Base-by-base conservation (phyloP, 2,113 vertebrate genomes). In the Opisthocomus hoazin region DNA sequence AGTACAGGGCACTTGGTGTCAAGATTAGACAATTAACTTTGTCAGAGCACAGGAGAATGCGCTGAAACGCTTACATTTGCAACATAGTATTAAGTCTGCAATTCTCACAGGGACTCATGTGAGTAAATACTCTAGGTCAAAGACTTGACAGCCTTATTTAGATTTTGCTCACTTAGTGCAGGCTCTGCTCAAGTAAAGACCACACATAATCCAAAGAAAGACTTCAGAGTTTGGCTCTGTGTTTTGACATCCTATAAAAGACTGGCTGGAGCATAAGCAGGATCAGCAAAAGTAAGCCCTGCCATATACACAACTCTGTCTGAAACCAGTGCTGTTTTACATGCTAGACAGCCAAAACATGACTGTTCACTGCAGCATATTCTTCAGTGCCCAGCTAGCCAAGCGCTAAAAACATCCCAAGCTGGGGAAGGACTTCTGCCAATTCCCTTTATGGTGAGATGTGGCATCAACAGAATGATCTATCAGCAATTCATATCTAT, bases 21-120 rank as follows among this genome's bases (percentile, higher is more conserved):
- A 95, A 96, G 96, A 96, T 92, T 92, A 97, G 97, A 98, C 97
- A 97, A 97, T 98, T 97, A 97, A 96, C 96, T 97, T 97, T 95
- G 92, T 80, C 18, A 63, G 97, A 93, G 96, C 91, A 88, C 84
- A 80, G 87, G 89, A 96, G 84, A 97, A 77, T 0, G 45, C 11
- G 0, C 88, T 87, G 95, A 95, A 97, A 94, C 3, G 41, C 94
- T 97, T 94, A 90, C 77, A 94, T 89, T 93, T 93, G 80, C 86
- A 91, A 76, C 4, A 4, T 75, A 84, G 92, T 76, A 94, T 91
- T 92, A 95, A 92, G 90, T 64, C 90, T 95, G 86, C 92, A 96
- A 89, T 96, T 93, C 94, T 92, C 95, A 46, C 69, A 0, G 70
- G 95, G 90, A 46, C 57, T 82, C 0, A 0, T 89, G 89, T 94